A percentile compares a stretch with the other conserved stretches of the same genome.
Conservation (phyloP, 2,113 vertebrate genomes). For the Archocentrus centrarchus region DNA sequence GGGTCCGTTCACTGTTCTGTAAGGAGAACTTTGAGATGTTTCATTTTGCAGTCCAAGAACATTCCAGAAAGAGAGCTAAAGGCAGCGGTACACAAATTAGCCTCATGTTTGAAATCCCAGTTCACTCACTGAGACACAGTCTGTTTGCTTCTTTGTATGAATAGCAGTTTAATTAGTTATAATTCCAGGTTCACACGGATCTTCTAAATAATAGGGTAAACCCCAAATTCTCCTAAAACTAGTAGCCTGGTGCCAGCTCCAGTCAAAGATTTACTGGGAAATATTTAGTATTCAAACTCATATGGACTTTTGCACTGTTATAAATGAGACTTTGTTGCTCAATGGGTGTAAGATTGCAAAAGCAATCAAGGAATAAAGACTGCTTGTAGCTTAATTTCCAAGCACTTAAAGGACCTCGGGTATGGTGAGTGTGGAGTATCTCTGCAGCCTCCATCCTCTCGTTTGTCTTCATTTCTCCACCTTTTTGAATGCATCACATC, state of each 20-base stretch:
- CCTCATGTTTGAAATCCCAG: background rate
- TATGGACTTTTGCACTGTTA: too few relatives aligned
- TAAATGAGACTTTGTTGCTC: too few relatives aligned
- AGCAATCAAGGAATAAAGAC: background rate
- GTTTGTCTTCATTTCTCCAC: background rate
- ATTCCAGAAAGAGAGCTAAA: background rate
- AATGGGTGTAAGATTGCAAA: background rate
- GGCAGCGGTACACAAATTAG: background rate
- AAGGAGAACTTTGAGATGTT: background rate
- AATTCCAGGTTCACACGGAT: too few relatives aligned
- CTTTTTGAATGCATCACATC: too few relatives aligned
- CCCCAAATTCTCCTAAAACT: background rate
- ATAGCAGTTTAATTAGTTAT: too few relatives aligned
- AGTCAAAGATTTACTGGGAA: too few relatives aligned
- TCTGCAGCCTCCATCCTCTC: background rate
- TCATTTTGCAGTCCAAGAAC: background rate
- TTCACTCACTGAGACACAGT: background rate
- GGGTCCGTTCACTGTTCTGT: background rate
- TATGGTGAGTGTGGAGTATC: background rate
- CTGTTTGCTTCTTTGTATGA: too few relatives aligned
- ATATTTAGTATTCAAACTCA: too few relatives aligned
- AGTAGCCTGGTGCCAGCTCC: too few relatives aligned
- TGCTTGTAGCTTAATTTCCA: background rate
- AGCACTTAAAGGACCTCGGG: too few relatives aligned
- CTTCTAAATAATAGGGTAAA: too few relatives aligned